Conservation (phyloP, 2,888 invertebrate species). For the Coleophora flavipennella region DNA sequence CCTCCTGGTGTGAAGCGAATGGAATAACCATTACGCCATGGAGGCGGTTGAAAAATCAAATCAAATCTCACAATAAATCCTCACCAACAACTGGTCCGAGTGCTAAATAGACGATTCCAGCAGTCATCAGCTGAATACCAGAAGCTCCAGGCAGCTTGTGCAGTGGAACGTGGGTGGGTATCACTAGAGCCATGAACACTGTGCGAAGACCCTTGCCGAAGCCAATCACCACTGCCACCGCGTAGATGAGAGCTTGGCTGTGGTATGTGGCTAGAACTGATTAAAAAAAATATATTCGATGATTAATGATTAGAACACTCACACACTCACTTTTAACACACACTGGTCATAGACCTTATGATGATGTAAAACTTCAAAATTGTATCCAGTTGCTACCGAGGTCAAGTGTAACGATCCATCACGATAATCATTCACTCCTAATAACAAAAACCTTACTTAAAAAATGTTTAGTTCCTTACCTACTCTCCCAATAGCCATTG, state of each 20-base stretch:
- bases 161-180: constrained; percentile 80
- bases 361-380: too few relatives aligned
- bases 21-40: too few relatives aligned
- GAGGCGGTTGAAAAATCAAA: constrained; percentile 17
- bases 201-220: constrained; percentile 81
- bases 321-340: too few relatives aligned
- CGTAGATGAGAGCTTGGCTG: constrained; percentile 29
- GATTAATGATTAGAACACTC: too few relatives aligned
- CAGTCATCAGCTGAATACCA: constrained; percentile 77
- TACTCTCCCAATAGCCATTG: constrained; percentile 77
- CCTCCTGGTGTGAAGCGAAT: too few relatives aligned
- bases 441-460: too few relatives aligned
- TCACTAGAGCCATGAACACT: constrained; percentile 81
- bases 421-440: too few relatives aligned
- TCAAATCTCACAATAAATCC: constrained; percentile 13
- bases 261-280: constrained; percentile 75
- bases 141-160: constrained; percentile 80
- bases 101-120: constrained; percentile 74
- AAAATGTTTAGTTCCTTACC: constrained; percentile 59
- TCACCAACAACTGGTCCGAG: constrained; percentile 79
- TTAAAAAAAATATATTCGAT: too few relatives aligned
- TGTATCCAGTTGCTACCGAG: too few relatives aligned
- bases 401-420: too few relatives aligned
- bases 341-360: too few relatives aligned
- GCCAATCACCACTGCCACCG: constrained; percentile 76